Evolutionary conservation across 2,888 invertebrate species (phyloP), one percentile per base, ranked within the genome.

Genomic region (Tolmerus cingulatus): DNA sequence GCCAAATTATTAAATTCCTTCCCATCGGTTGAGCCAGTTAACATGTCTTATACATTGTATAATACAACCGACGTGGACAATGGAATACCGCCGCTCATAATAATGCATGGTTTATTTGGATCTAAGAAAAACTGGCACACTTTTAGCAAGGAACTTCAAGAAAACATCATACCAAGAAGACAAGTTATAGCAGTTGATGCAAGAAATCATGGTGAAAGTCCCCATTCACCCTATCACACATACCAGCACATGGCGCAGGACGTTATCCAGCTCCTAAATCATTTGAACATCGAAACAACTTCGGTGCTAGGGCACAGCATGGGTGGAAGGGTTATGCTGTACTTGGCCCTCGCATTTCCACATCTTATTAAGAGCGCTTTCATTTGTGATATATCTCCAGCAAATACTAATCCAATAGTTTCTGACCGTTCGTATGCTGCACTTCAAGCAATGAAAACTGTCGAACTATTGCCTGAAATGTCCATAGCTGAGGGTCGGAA

Each of bases 181-280:
- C 2, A 46, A 95, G 93, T 98, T 0, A 94, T 97, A 88, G 94
- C 96, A 7, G 94, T 98, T 46, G 99, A 99, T 93, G 96, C 97
- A 7, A 94, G 99, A 91, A 99, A 99, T 93, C 99, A 99, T 92
- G 99, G 99, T 0, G 97, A 98, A 89, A 98, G 98, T 91, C 96
- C 97, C 0, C 98, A 98, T 91, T 93, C 95, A 0, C 89, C 93
- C 0, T 94, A 95, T 0, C 96, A 97, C 92, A 94, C 94, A 34
- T 98, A 98, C 91, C 92, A 93, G 12, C 94, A 97, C 66, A 95
- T 98, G 94, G 95, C 96, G 0, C 93, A 93, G 86, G 99, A 99
- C 92, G 91, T 98, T 5, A 91, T 94, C 12, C 93, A 94, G 74
- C 93, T 97, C 66, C 92, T 97, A 88, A 93, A 95, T 89, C 94